Base-by-base conservation (phyloP, 1,140 invertebrate species). In the Aricia agestis region DNA sequence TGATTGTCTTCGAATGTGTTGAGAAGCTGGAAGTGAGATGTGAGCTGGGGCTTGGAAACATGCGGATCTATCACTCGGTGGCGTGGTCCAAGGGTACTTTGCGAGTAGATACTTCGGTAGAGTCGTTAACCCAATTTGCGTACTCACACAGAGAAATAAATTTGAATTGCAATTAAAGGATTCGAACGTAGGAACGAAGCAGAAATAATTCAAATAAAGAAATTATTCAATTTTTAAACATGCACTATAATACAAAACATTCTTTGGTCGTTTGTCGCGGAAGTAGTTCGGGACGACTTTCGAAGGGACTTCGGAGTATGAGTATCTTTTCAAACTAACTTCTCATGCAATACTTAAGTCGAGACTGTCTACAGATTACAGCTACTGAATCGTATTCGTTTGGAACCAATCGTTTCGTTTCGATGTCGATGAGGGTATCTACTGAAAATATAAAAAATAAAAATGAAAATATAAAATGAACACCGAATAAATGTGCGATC, bases 11-110 rank as follows among this genome's bases (percentile, higher is more conserved):
- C 80, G 79, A 83, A 87, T 87, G 86, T 91, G 85, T 86, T 83
- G 84, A 89, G 83, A 90, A 91, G 87, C 89, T 90, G 87, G 86
- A 85, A 83, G 87, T 90, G 87, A 87, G 85, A 87, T 91, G 89
- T 91, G 87, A 87, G 83, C 86, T 87, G 83, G 87, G 89, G 87
- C 84, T 90, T 82, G 82, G 85, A 86, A 83, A 85, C 89, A 91
- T 91, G 89, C 89, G 87, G 80, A 84, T 90, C 87, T 78, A 86
- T 91, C 89, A 91, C 89, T 91, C 89, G 89, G 89, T 91, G 89
- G 89, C 89, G 89, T 91, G 89, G 89, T 89, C 84, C 85, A 83
- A 84, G 85, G 81, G 77, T 85, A 89, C 87, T 88, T 81, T 85
- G 88, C 86, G 87, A 84, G 85, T 89, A 86, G 87, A 71, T 78